Percentiles rank a stretch among this genome's conserved stretches.
Conservation (phyloP, 2,113 vertebrate species). For the Clinocottus analis region DNA sequence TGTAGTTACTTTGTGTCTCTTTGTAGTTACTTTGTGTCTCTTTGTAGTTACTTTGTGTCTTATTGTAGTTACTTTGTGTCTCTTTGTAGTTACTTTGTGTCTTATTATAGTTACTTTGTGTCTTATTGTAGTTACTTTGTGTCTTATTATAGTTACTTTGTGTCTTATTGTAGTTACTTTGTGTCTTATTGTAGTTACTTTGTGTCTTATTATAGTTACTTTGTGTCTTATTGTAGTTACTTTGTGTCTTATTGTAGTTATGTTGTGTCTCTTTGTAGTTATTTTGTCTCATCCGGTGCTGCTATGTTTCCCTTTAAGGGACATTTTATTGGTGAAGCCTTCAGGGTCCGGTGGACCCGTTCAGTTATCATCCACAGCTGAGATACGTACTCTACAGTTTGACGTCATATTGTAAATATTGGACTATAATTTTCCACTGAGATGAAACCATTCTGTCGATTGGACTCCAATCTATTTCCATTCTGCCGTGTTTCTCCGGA, state of each 20-base stretch:
- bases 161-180: not conserved
- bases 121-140: too few species aligned
- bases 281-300: not conserved
- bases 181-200: too few species aligned
- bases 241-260: not conserved
- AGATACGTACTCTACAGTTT: not conserved
- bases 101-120: too few species aligned
- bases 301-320: not conserved
- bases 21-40: too few species aligned
- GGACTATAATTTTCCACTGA: not conserved
- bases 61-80: too few species aligned
- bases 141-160: not conserved
- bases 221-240: too few species aligned
- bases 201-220: too few species aligned
- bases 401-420: not conserved
- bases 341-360: too few species aligned
- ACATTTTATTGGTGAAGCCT: not conserved
- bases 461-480: constrained; percentile 7
- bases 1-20: too few species aligned
- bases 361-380: not conserved
- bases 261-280: not conserved
- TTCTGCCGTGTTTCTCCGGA: constrained; percentile 10
- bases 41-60: too few species aligned
- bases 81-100: too few species aligned
- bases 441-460: constrained; percentile 29